These are phyloP conservation scores for Flexamia atlantica DNA, from an alignment of 2,888 invertebrate genomes.

Conservation along the genomic window DNA sequence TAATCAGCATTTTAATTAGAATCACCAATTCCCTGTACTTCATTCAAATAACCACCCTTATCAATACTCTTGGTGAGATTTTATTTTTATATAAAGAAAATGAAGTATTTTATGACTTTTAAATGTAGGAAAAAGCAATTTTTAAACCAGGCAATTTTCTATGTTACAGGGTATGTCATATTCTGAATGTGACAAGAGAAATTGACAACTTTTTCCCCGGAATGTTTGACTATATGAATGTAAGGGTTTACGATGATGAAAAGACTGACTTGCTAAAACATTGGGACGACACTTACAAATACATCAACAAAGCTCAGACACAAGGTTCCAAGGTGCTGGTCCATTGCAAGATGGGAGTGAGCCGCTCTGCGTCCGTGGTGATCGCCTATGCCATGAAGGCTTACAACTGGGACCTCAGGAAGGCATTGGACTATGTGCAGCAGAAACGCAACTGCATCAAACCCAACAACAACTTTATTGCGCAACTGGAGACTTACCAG, in stretches of 20 bases:
- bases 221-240: slow-evolving; percentile 96
- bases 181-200: slow-evolving; percentile 98
- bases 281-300: slow-evolving; percentile 98
- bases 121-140: no score
- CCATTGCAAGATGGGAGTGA: slow-evolving; percentile 99
- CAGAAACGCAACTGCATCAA: slow-evolving; percentile 95
- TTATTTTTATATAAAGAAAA: no score
- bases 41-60: no score
- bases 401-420: slow-evolving; percentile 94
- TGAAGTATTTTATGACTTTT: no score
- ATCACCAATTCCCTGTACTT: no score
- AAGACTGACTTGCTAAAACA: slow-evolving; percentile 97
- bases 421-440: slow-evolving; percentile 94
- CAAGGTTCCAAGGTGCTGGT: slow-evolving; percentile 96
- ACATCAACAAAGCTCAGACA: slow-evolving; percentile 93
- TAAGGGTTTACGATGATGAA: slow-evolving; percentile 98
- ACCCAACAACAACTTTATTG: slow-evolving; percentile 96
- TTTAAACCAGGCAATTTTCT: no score
- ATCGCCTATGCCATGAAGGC: slow-evolving; percentile 99
- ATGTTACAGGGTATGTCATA: slow-evolving; percentile 93
- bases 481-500: slow-evolving; percentile 94
- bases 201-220: slow-evolving; percentile 99
- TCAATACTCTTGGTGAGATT: no score
- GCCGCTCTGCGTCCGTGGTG: slow-evolving; percentile 98
- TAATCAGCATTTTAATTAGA: no score